Conservation (phyloP, 2,797 vertebrate genomes). For the Sebastes wilsoni region DNA sequence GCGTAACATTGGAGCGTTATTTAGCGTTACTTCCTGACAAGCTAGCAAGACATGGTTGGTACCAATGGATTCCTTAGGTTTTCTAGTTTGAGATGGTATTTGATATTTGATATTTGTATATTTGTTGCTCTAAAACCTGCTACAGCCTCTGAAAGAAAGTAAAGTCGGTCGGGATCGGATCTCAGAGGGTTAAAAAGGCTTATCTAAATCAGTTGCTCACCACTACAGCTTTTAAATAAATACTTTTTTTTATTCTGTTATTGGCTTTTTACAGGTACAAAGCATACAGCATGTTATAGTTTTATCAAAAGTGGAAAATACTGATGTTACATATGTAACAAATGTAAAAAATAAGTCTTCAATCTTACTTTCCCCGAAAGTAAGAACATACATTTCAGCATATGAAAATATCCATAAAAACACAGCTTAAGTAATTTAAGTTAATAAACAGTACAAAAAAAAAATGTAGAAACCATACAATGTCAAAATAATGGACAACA, state of each 20-base stretch:
- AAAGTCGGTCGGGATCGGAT: too few relatives aligned
- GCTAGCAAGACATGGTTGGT: too few relatives aligned
- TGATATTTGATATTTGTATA: too few relatives aligned
- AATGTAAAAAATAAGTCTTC: slow-evolving; percentile 98
- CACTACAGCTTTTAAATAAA: slow-evolving; percentile 91
- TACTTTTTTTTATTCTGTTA: slow-evolving; percentile 99
- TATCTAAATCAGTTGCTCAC: slow-evolving; percentile 6
- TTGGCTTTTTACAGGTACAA: slow-evolving; percentile 99
- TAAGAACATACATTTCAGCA: slow-evolving; percentile 95
- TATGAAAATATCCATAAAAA: slow-evolving; percentile 99
- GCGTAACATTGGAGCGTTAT: too few relatives aligned
- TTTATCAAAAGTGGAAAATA: slow-evolving; percentile 99
- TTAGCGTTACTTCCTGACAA: too few relatives aligned
- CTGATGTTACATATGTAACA: slow-evolving; percentile 99
- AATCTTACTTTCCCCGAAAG: slow-evolving; percentile 99
- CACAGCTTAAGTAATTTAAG: slow-evolving; percentile 92
- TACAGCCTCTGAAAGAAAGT: too few relatives aligned
- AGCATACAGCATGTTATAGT: slow-evolving; percentile 99
- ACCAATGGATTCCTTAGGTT: too few relatives aligned
- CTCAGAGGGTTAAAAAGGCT: neutral
- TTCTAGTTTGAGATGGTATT: too few relatives aligned
- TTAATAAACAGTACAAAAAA: slow-evolving; percentile 94
- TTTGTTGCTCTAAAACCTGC: too few relatives aligned
- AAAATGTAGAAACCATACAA: slow-evolving; percentile 88
- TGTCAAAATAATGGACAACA: slow-evolving; percentile 78